Evolutionary conservation across 2,888 invertebrate genomes (phyloP).

Genomic region (Cheilosia vulpina): DNA sequence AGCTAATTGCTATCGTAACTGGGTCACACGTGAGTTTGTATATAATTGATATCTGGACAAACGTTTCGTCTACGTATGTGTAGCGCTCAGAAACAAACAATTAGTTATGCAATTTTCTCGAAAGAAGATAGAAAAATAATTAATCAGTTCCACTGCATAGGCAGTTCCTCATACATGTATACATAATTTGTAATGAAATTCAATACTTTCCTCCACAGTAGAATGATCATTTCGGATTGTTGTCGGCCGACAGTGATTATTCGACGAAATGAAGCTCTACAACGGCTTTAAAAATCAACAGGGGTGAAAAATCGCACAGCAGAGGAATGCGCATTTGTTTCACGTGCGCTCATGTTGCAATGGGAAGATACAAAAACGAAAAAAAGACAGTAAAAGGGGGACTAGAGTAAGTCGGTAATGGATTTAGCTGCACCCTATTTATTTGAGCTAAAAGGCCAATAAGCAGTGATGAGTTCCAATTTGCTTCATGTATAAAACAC

Average conservation of each 20-base stretch:
- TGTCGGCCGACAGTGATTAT: constrained; percentile 41
- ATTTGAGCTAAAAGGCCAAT: background rate
- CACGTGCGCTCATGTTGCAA: constrained; percentile 36
- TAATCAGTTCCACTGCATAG: constrained; percentile 56
- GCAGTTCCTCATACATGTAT: constrained; percentile 13
- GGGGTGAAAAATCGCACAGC: constrained; percentile 8
- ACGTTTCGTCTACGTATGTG: no score
- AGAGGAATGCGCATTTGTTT: constrained; percentile 27
- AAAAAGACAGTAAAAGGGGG: constrained; percentile 2
- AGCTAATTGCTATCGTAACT: no score
- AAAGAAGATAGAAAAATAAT: constrained; percentile 31
- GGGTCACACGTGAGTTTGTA: no score
- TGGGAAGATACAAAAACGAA: constrained; percentile 6
- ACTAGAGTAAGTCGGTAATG: background rate
- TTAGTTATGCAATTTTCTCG: constrained; percentile 32
- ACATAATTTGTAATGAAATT: constrained; percentile 34
- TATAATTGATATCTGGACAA: no score
- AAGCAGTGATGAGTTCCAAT: no score
- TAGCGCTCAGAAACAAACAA: no score
- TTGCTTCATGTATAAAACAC: no score
- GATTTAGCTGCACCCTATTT: background rate
- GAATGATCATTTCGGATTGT: constrained; percentile 41
- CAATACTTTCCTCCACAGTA: constrained; percentile 63
- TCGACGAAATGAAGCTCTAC: constrained; percentile 56
- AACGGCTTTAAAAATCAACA: constrained; percentile 9